Conservation (phyloP, 1,140 invertebrate species). For the Drosophila jambulina region DNA sequence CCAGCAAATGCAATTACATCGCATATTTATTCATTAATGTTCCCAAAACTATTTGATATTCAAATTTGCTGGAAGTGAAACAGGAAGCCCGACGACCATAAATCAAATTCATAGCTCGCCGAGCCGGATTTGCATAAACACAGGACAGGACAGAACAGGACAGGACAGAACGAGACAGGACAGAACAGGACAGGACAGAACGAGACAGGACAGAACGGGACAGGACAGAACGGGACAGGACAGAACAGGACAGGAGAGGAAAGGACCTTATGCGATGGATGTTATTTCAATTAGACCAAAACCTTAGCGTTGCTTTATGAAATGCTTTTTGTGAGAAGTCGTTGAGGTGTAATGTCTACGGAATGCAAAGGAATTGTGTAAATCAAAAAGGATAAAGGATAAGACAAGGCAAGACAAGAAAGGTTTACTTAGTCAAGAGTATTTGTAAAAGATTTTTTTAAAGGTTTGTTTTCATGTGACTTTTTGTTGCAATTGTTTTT, state of each 20-base stretch:
- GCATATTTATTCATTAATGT: constrained; percentile 52
- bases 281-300: constrained; percentile 14
- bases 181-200: background rate
- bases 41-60: constrained; percentile 43
- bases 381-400: background rate
- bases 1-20: constrained; percentile 43
- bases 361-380: background rate
- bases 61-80: constrained; percentile 43
- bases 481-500: too few species aligned
- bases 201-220: background rate
- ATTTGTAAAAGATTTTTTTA: too few species aligned
- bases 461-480: too few species aligned
- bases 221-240: background rate
- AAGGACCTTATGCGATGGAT: constrained; percentile 1
- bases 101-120: constrained; percentile 68
- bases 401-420: too few species aligned
- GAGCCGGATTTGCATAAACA: constrained; percentile 40
- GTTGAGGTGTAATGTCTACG: background rate
- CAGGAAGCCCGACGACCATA: constrained; percentile 41
- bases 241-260: too few species aligned
- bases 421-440: too few species aligned
- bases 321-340: background rate
- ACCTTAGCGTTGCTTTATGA: background rate
- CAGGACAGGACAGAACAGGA: background rate
- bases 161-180: too few species aligned